Conservation (phyloP, 2,113 vertebrate genomes). For the Chaetodon auriga region DNA sequence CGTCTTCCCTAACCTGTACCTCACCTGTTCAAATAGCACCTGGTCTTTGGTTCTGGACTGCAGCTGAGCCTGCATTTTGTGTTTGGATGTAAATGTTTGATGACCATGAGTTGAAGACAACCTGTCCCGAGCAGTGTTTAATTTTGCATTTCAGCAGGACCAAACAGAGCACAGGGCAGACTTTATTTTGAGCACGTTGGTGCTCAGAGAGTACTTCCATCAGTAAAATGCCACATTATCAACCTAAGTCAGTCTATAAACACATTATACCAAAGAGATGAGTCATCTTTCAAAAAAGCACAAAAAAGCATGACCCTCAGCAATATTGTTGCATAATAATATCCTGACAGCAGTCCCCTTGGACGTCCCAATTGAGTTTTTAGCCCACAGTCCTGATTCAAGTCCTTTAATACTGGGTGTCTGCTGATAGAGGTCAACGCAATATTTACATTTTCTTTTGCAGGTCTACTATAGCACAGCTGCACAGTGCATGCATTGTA, state of each 20-base stretch:
- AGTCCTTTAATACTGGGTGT: constrained; percentile 4
- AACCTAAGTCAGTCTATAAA: not conserved
- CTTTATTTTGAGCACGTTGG: not conserved
- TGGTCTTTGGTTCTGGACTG: constrained; percentile 2
- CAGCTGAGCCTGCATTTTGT: not conserved
- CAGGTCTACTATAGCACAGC: not conserved
- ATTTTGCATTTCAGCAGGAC: not conserved
- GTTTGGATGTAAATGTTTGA: constrained; percentile 10
- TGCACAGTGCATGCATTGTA: not conserved
- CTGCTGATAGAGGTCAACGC: not conserved
- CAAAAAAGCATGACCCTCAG: not conserved
- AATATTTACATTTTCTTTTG: constrained; percentile 7
- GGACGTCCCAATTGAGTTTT: constrained; percentile 5
- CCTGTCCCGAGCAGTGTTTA: not conserved
- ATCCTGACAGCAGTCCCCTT: not conserved
- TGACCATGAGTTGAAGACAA: not conserved
- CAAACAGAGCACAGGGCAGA: not conserved
- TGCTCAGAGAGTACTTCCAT: not conserved
- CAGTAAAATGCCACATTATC: constrained; percentile 5
- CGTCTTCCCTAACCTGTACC: constrained; percentile 12
- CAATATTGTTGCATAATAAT: constrained; percentile 9
- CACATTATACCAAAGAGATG: constrained; percentile 13
- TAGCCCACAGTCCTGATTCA: not conserved
- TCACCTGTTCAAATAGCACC: not conserved
- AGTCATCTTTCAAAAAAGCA: constrained; percentile 6